Conservation (phyloP, 2,797 vertebrate species). For the Arctocebus calabarensis region DNA sequence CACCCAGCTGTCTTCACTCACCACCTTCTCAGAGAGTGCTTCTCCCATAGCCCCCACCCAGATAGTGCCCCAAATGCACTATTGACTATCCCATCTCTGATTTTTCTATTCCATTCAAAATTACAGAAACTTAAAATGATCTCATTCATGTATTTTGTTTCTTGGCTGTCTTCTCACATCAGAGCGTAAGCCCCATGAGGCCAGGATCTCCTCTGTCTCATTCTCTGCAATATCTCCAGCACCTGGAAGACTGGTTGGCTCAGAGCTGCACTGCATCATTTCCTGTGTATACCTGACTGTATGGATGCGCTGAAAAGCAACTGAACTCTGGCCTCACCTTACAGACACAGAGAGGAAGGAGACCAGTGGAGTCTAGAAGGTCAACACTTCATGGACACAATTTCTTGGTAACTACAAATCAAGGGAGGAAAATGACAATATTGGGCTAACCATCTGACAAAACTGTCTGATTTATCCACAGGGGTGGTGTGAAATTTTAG, state of each 20-base stretch:
- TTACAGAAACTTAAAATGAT: not conserved
- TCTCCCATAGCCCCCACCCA: not conserved
- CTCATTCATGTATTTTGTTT: not conserved
- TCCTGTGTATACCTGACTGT: not conserved
- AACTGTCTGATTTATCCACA: not conserved
- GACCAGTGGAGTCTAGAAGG: not conserved
- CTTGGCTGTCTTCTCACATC: not conserved
- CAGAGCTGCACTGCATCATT: not conserved
- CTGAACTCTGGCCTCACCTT: not conserved
- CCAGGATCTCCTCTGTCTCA: not conserved
- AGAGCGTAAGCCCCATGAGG: not conserved
- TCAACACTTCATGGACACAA: not conserved
- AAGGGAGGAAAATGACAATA: not conserved
- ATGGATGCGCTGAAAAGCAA: not conserved
- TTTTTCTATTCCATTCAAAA: not conserved
- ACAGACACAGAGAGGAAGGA: not conserved
- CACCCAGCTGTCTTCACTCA: not conserved
- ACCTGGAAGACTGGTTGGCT: not conserved
- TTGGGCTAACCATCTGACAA: not conserved
- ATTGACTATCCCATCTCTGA: not conserved
- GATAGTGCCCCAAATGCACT: accelerated
- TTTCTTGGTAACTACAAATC: not conserved
- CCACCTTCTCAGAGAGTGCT: not conserved
- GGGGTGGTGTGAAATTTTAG: not conserved
- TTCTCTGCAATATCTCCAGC: not conserved